Conservation (phyloP, 2,888 invertebrate species). For the Serripes groenlandicus region DNA sequence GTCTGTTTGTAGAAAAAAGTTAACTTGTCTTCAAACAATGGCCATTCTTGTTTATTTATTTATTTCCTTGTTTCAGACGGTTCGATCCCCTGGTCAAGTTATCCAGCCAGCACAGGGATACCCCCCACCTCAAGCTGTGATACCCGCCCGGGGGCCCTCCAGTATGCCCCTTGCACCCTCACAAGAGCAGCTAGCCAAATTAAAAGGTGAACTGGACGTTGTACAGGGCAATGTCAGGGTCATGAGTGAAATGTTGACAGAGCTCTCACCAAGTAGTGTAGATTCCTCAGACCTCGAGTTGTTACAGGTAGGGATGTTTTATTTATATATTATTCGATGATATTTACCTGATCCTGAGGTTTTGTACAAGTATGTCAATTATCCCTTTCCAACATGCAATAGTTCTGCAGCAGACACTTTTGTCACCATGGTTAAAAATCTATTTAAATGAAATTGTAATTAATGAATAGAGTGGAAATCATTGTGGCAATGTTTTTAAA, state of each 20-base stretch:
- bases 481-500: too few relatives aligned
- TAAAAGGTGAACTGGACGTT: conserved; percentile 96
- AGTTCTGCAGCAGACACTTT: too few relatives aligned
- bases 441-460: too few relatives aligned
- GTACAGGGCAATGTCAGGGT: conserved; percentile 98
- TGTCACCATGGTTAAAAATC: too few relatives aligned
- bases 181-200: conserved; percentile 95
- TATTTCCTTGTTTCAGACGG: conserved; percentile 16
- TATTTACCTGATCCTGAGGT: too few relatives aligned
- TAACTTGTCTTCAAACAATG: too few relatives aligned
- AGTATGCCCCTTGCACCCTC: conserved; percentile 87
- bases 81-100: conserved; percentile 42
- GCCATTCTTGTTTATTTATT: too few relatives aligned
- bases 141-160: conserved; percentile 38
- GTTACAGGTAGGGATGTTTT: conserved; percentile 89
- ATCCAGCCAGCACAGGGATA: conserved; percentile 28
- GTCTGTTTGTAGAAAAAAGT: too few relatives aligned
- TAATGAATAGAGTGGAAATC: too few relatives aligned
- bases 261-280: conserved; percentile 94
- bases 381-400: too few relatives aligned
- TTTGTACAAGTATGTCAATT: too few relatives aligned
- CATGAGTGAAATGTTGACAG: conserved; percentile 97
- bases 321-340: not conserved
- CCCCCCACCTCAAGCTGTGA: conserved; percentile 29
- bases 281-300: conserved; percentile 95